These are phyloP conservation scores for Oreochromis spilurus DNA, from an alignment of 2,113 vertebrate genomes.

Conservation along the genomic window DNA sequence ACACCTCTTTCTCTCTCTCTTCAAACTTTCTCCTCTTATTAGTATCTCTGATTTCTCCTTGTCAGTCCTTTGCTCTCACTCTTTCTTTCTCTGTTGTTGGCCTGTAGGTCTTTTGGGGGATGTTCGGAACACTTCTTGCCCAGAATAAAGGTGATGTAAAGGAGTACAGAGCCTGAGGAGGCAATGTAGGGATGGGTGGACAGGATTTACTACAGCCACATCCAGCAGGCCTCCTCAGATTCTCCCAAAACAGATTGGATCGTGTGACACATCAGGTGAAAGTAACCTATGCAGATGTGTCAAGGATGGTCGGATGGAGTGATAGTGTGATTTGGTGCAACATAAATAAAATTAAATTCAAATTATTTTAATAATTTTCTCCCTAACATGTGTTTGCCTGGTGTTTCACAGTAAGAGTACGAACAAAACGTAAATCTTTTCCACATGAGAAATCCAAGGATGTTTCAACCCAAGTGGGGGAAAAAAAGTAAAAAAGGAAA, in stretches of 20 bases:
- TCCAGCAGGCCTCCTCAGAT: not conserved
- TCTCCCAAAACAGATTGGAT: not conserved
- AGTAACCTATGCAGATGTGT: not conserved
- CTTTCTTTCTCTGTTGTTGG: not conserved
- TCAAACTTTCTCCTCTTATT: not conserved
- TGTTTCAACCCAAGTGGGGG: not conserved
- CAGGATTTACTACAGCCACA: slow-evolving; percentile 8
- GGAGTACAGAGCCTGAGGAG: slow-evolving; percentile 7
- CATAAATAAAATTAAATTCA: not conserved
- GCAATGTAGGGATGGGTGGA: slow-evolving; percentile 10
- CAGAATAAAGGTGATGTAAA: slow-evolving; percentile 34
- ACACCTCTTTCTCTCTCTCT: not conserved
- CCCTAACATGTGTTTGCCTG: not conserved
- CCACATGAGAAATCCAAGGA: not conserved
- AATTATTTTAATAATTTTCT: not conserved
- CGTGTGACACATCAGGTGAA: not conserved
- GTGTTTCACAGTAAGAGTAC: not conserved
- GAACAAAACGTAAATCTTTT: not conserved
- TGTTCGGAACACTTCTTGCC: not conserved
- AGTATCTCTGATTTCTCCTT: not conserved
- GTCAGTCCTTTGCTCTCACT: not conserved
- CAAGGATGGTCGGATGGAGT: not conserved
- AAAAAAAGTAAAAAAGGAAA: accelerated
- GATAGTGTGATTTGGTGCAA: not conserved
- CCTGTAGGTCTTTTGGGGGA: not conserved